Base-by-base conservation (phyloP, 2,888 invertebrate genomes). In the Eulithis testata region DNA sequence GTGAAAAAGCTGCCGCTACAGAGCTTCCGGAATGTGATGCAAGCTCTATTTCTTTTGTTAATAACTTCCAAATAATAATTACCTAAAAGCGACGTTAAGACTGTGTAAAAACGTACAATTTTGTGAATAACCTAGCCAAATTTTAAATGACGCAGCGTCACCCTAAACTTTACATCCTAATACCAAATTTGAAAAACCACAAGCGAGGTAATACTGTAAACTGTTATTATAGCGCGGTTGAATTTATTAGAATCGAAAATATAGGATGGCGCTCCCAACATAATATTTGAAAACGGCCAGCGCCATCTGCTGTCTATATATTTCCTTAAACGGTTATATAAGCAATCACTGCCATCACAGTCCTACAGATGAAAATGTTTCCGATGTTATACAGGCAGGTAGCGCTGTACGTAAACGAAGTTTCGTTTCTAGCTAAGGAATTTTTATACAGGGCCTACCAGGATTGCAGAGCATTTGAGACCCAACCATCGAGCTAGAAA, bases 221-320 rank as follows among this genome's bases (percentile, higher is more conserved):
- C n/a, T n/a, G n/a, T n/a, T n/a, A n/a, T 52, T 36, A 57, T 49
- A 45, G 43, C 57, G 56, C 63, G 47, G 45, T 51, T 9, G 11
- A 31, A 40, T 40, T 60, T 11, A 31, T 51, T 14, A 50, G 31
- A 49, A 36, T 52, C 43, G 27, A 54, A 85, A 84, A 88, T 90
- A 87, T 84, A 90, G 90, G 90, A 88, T 91, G 90, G 92, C 92
- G 91, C 91, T 86, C 80, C 83, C 85, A 82, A 84, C 76, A 78
- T 78, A 67, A 59, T 51, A 44, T 69, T 64, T 56, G 73, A 73
- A 64, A 77, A 88, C 89, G 86, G 89, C 85, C 91, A 91, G 88
- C 91, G 91, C 92, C 90, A 91, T 87, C 91, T 91, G 89, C 85
- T 79, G 73, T 77, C 57, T 49, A 62, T 40, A 40, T 40, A 8